Evolutionary conservation across 2,888 invertebrate genomes (phyloP).

Genomic region (Craniophora ligustri): DNA sequence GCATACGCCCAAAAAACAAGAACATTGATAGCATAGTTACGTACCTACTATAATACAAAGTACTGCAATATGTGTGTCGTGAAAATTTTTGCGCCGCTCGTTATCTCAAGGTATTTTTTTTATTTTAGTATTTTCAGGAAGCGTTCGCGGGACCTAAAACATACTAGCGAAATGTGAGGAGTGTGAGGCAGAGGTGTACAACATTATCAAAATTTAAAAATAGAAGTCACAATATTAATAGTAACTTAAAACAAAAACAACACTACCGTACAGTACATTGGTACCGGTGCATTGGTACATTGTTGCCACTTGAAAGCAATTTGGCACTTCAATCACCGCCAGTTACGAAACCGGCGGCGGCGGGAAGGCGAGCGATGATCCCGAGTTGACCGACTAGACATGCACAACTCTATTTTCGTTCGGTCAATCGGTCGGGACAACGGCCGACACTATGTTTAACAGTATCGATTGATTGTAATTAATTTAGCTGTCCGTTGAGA

Average conservation of each 20-base stretch:
- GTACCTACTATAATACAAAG: no score
- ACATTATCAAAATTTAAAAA: no score
- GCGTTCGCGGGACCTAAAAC: constrained; percentile 3
- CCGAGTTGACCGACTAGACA: constrained; percentile 62
- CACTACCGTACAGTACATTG: neutral
- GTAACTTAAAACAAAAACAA: neutral
- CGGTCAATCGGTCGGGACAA: constrained; percentile 61
- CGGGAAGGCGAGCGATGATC: constrained; percentile 66
- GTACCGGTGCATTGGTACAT: constrained; percentile 23
- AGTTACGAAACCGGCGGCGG: constrained; percentile 62
- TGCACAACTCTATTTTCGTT: constrained; percentile 67
- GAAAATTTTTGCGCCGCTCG: constrained; percentile 39
- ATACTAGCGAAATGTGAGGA: no score
- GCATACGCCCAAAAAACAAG: no score
- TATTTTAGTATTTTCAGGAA: constrained; percentile 57
- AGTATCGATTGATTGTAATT: constrained; percentile 40
- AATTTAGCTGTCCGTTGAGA: constrained; percentile 20
- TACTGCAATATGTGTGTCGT: constrained; percentile 34
- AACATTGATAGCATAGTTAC: no score
- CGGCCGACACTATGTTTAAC: constrained; percentile 20
- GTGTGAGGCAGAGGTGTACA: no score
- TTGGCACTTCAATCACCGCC: constrained; percentile 64
- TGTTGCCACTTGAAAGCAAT: constrained; percentile 56
- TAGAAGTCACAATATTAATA: neutral
- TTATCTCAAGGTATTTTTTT: constrained; percentile 67